Evolutionary conservation across 30 jellyfish, hydroid and myxozoan genomes (phyloP).

Genomic region (Nemopilema nomurai): DNA sequence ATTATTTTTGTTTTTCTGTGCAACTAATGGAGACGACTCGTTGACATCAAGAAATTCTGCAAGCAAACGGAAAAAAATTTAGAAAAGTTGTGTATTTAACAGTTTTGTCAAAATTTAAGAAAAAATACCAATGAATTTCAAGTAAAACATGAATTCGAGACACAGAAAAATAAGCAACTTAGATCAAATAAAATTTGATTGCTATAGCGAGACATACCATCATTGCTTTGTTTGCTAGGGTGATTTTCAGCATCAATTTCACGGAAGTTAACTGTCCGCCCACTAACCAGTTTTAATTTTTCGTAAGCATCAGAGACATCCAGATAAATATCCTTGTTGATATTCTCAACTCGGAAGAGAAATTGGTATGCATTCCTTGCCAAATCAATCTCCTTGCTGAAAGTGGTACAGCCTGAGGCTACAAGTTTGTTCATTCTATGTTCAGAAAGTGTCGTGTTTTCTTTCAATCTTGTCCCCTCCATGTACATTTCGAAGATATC

Average conservation of each 20-base stretch:
- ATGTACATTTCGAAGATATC: slow-evolving; percentile 37
- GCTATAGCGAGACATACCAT: not conserved
- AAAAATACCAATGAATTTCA: no score
- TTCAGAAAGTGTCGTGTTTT: slow-evolving; percentile 15
- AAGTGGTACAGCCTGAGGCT: not conserved
- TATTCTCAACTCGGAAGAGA: slow-evolving; percentile 14
- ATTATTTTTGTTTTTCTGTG: not conserved
- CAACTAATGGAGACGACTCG: slow-evolving; percentile 18
- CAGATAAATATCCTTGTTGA: not conserved
- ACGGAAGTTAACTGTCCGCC: slow-evolving; percentile 24
- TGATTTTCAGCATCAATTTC: not conserved
- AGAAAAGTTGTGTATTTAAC: no score
- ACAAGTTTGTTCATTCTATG: not conserved
- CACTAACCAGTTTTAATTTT: slow-evolving; percentile 15
- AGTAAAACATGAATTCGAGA: not conserved
- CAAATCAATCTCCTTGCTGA: not conserved
- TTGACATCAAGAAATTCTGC: slow-evolving; percentile 35
- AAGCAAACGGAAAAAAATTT: not conserved
- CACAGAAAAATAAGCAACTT: not conserved
- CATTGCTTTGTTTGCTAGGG: slow-evolving; percentile 4
- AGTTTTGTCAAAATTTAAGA: no score
- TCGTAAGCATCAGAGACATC: slow-evolving; percentile 2
- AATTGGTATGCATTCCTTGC: slow-evolving; percentile 13
- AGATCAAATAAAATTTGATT: not conserved
- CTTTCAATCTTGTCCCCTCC: slow-evolving; percentile 4